Base-by-base conservation (phyloP, 1,140 invertebrate genomes). In the Drosophila rufa region DNA sequence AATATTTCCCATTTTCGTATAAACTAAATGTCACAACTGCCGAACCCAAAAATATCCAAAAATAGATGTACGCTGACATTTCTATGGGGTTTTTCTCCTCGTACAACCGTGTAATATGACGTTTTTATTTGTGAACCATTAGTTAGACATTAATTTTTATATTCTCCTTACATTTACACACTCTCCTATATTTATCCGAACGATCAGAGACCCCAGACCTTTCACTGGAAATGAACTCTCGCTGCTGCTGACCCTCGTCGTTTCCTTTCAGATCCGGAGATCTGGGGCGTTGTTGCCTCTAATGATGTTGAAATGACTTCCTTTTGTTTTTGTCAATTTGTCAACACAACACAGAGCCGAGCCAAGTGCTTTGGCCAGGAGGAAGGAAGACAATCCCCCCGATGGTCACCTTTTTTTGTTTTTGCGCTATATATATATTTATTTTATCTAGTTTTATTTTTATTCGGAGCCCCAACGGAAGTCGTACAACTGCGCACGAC, bases 221-320 rank as follows among this genome's bases (percentile, higher is more conserved):
- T 61, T 66, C 62, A 46, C 62, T 45, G 36, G 15, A 22, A 55
- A 5, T 9, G 22, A 38, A 55, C 51, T 55, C 51, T 55, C 51
- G 27, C 25, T 15, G 27, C 25, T 15, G 15, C 8, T 50, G 12
- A 38, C 17, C 5, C 3, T 48, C 58, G 4, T 30, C 12, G 12
- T 51, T 51, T 51, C 50, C 50, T 61, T 58, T 15, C 51, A 58
- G n/a, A 30, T 58, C 30, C 48, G 15, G n/a, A 30, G 15, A 33
- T 36, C 17, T 22, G 27, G 25, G 61, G 61, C 55, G 56, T 60
- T 40, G 36, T 8, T 43, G 33, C 38, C 55, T 12, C 36, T 57
- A 87, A 86, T 85, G 83, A 82, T 61, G 66, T 68, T 68, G 70
- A 53, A 87, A 80, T 59, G 53, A 83, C 83, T 86, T 86, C 83